Evolutionary conservation across 92 coral and sea anemone genomes (phyloP).

Genomic region (Bergia sp.): DNA sequence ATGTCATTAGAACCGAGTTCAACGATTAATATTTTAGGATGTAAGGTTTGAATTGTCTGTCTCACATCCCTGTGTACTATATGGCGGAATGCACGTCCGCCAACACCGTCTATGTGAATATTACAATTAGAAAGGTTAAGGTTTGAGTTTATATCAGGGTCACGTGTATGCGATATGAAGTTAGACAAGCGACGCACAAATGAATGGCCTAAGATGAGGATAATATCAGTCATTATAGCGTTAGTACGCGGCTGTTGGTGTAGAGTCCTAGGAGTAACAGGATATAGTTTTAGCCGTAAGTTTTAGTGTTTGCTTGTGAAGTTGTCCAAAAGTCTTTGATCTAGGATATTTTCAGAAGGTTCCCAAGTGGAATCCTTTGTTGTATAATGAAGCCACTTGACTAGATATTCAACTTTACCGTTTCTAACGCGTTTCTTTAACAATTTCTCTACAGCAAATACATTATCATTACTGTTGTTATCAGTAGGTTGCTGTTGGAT

Average conservation of each 20-base stretch:
- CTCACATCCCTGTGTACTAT: background rate
- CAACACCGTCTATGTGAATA: background rate
- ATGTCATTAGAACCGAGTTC: constrained; percentile 16
- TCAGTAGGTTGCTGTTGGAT: background rate
- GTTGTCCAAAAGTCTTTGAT: constrained; percentile 18
- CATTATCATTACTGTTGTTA: no score
- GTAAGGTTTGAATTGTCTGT: background rate
- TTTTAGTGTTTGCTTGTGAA: background rate
- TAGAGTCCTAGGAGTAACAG: background rate
- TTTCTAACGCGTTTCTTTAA: background rate
- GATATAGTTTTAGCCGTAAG: background rate
- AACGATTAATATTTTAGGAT: background rate
- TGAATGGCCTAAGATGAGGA: constrained; percentile 11
- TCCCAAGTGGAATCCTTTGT: constrained; percentile 42
- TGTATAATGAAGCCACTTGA: constrained; percentile 36
- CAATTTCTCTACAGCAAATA: background rate
- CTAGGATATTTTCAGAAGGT: constrained; percentile 43
- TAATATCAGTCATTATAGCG: background rate
- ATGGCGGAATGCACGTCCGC: background rate
- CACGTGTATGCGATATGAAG: background rate
- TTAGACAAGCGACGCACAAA: constrained; percentile 10
- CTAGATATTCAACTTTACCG: constrained; percentile 35
- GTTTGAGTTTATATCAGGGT: background rate
- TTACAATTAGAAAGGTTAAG: constrained; percentile 2
- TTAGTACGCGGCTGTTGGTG: background rate